A percentile compares a stretch with the other conserved stretches of the same genome.
These are phyloP conservation scores for Melanchra persicariae DNA, from an alignment of 2,888 invertebrate genomes.

Conservation along the genomic window DNA sequence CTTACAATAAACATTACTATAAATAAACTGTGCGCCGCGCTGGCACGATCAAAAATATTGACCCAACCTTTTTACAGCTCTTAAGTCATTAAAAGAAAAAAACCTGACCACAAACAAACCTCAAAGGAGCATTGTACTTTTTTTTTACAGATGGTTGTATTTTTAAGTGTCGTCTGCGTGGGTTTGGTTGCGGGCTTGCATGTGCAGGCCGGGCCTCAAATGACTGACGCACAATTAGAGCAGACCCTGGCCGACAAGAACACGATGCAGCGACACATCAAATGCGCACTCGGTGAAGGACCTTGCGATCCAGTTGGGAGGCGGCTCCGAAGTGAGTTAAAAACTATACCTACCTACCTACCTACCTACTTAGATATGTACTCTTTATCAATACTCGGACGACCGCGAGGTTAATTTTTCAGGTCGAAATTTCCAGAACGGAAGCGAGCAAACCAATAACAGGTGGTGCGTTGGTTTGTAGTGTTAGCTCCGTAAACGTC, in stretches of 20 bases:
- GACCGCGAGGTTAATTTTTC: too few species aligned
- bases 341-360: background rate
- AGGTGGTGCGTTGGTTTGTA: too few species aligned
- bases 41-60: constrained; percentile 6
- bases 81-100: constrained; percentile 17
- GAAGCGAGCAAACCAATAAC: too few species aligned
- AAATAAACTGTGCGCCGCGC: background rate
- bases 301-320: constrained; percentile 93
- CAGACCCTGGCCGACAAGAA: constrained; percentile 92
- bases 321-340: constrained; percentile 92
- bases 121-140: constrained; percentile 3
- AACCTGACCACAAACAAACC: background rate
- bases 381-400: too few species aligned
- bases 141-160: constrained; percentile 65
- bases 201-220: constrained; percentile 79
- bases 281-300: constrained; percentile 93
- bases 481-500: too few species aligned
- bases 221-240: constrained; percentile 92
- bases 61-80: constrained; percentile 13
- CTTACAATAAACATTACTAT: background rate
- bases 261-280: constrained; percentile 92
- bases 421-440: too few species aligned
- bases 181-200: constrained; percentile 52
- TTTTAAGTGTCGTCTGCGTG: constrained; percentile 54
- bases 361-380: too few species aligned